These are phyloP conservation scores for Philereme vetulata DNA, from an alignment of 2,888 invertebrate species.

Conservation along the genomic window DNA sequence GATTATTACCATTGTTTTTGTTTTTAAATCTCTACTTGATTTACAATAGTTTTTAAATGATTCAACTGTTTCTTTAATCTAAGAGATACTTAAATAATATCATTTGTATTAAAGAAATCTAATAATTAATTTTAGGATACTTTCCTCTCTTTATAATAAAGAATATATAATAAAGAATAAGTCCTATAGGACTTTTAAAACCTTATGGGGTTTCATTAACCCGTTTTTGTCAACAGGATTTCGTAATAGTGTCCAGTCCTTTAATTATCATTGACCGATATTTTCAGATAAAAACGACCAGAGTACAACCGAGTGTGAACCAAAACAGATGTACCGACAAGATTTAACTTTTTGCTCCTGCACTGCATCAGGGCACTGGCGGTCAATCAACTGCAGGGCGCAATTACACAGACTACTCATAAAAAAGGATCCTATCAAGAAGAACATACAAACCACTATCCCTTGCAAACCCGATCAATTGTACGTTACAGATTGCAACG, in stretches of 20 bases:
- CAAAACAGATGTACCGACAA: constrained; percentile 45
- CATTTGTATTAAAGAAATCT: too few relatives aligned
- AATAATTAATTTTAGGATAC: too few relatives aligned
- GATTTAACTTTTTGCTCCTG: constrained; percentile 53
- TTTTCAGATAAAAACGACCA: constrained; percentile 18
- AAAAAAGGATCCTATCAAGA: constrained; percentile 20
- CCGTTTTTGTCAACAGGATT: not conserved
- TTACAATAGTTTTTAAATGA: too few relatives aligned
- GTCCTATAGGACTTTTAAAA: too few relatives aligned
- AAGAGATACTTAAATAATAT: too few relatives aligned
- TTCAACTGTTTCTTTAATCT: too few relatives aligned
- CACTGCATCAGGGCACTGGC: constrained; percentile 50
- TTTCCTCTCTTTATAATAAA: too few relatives aligned
- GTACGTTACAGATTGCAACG: constrained; percentile 58
- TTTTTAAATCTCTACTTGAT: too few relatives aligned
- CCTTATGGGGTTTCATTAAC: too few relatives aligned
- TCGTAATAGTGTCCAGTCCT: not conserved
- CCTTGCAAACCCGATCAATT: constrained; percentile 46
- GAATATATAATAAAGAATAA: too few relatives aligned
- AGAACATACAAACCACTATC: constrained; percentile 43
- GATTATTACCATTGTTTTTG: too few relatives aligned
- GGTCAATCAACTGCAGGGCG: constrained; percentile 48
- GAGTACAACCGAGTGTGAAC: constrained; percentile 43
- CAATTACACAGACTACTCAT: constrained; percentile 43
- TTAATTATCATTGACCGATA: too few relatives aligned